Evolutionary conservation across 2,113 vertebrate genomes (phyloP).

Genomic region (Chiloscyllium plagiosum): DNA sequence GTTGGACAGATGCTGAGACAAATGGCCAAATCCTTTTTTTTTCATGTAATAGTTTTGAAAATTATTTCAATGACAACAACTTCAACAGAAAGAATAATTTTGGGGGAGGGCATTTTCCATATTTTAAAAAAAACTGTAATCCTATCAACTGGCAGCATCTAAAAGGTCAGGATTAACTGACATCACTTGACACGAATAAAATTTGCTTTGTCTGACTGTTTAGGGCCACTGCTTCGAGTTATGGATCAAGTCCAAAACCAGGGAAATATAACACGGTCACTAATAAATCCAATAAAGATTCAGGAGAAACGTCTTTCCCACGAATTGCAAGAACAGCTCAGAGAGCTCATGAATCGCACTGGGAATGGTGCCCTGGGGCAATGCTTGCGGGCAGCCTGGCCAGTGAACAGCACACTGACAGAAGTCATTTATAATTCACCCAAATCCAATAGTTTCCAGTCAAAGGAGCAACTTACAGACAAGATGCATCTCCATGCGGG

Average conservation of each 20-base stretch:
- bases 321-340: not conserved
- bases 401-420: not conserved
- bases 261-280: not conserved
- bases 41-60: not conserved
- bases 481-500: slow-evolving; percentile 17
- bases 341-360: not conserved
- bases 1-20: not conserved
- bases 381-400: not conserved
- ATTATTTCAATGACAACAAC: not conserved
- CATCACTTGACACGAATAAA: not conserved
- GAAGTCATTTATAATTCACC: not conserved
- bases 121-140: not conserved
- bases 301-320: not conserved
- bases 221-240: not conserved
- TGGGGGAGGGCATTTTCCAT: not conserved
- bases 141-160: not conserved
- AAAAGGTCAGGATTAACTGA: not conserved
- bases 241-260: not conserved
- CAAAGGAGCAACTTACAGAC: slow-evolving; percentile 25
- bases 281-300: slow-evolving; percentile 13
- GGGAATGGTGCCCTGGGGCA: not conserved
- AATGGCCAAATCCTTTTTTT: not conserved
- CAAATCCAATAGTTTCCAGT: not conserved
- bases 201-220: not conserved
- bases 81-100: not conserved